Base-by-base conservation (phyloP, 2,113 vertebrate species). In the Chaetodon trifascialis region DNA sequence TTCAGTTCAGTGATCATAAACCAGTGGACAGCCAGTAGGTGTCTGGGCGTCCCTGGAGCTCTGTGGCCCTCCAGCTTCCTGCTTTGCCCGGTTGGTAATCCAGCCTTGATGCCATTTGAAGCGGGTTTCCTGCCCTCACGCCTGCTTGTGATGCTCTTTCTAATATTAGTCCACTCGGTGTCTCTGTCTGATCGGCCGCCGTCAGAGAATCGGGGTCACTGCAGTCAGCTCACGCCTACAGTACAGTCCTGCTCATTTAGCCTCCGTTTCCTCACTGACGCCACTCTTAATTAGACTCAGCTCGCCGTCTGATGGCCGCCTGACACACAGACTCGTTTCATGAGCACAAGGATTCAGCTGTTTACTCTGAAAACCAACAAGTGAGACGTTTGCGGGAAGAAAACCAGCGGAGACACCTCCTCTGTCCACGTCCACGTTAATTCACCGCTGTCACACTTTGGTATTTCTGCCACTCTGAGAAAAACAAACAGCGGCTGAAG, bases 401-500 rank as follows among this genome's bases (percentile, higher is more conserved):
- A 49, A 46, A 12, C 17, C 38, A 44, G 46, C 1, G 3, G 58
- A 66, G 72, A 80, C 73, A 51, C 65, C 52, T 84, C 71, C 3
- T 83, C 76, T 68, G 69, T 83, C 80, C 30, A 60, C 38, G 4
- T 10, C 17, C 0, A 7, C 52, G 40, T 36, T 70, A 8, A 62
- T 47, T 42, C 69, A 34, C n/a, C 0, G 25, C 78, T 68, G 72
- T 71, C 73, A 21, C 69, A 17, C 63, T n/a, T 2, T 59, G 46
- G 47, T 74, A 42, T 69, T 54, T 56, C 79, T 80, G 79, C 76
- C 52, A 47, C 65, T 73, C 25, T 5, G 9, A 64, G 65, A 52
- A 34, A 83, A 83, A 88, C 89, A 86, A 90, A 94, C 91, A 85
- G 59, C 47, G 44, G 79, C 47, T 47, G 82, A 55, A 58, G 86